Evolutionary conservation across 2,113 vertebrate species (phyloP).

Genomic region (Gymnocephalus cernua): DNA sequence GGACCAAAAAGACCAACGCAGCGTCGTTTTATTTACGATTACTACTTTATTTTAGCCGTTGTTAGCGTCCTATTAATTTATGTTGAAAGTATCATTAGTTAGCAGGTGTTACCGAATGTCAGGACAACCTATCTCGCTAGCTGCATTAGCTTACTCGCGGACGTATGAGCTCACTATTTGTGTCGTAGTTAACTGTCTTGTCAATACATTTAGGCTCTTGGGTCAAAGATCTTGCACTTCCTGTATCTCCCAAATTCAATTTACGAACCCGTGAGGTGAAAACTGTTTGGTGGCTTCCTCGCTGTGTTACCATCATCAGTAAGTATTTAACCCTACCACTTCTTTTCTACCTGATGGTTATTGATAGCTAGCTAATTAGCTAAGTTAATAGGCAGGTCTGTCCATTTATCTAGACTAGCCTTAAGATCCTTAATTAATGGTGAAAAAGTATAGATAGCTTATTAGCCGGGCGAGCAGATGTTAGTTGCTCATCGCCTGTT

Average conservation of each 20-base stretch:
- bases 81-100: background rate
- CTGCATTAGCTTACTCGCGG: background rate
- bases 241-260: background rate
- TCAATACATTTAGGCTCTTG: background rate
- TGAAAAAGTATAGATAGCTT: too few species aligned
- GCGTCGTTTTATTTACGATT: too few species aligned
- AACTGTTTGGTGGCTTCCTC: too few species aligned
- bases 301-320: background rate
- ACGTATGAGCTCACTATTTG: too few species aligned
- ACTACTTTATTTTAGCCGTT: background rate
- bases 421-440: too few species aligned
- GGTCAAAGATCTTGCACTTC: slow-evolving; percentile 4
- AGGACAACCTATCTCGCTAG: background rate
- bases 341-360: background rate
- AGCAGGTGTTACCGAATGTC: background rate
- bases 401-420: too few species aligned
- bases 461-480: background rate
- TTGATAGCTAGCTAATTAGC: background rate
- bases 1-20: background rate
- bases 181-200: slow-evolving; percentile 4
- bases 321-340: background rate
- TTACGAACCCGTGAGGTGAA: too few species aligned
- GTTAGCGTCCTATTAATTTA: background rate
- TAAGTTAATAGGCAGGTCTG: too few species aligned
- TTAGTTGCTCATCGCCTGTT: background rate